Conservation (phyloP, 2,888 invertebrate genomes). For the Proisotoma minuta region DNA sequence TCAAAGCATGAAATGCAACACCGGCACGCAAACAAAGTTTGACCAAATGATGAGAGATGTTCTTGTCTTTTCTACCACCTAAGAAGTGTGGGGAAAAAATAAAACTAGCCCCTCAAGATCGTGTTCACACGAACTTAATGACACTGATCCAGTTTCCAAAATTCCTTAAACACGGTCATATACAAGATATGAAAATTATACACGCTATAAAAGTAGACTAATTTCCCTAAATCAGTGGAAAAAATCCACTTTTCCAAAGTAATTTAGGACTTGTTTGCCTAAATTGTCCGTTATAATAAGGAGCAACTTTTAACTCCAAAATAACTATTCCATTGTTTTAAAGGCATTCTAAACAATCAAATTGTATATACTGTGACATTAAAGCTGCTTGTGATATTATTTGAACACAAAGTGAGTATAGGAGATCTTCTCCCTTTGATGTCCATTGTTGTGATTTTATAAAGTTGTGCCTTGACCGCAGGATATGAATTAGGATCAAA, state of each 20-base stretch:
- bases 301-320: not conserved
- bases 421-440: not conserved
- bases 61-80: not conserved
- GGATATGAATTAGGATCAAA: slow-evolving; percentile 36
- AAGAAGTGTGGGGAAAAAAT: not conserved
- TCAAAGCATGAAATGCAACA: not conserved
- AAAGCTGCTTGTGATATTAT: not conserved
- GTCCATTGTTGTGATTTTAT: not conserved
- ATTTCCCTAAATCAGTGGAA: not conserved
- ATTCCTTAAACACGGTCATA: not conserved
- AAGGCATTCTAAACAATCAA: not conserved
- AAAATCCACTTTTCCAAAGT: not conserved
- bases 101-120: too few relatives aligned
- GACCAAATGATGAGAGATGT: not conserved
- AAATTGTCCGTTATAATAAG: not conserved
- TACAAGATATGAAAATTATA: not conserved
- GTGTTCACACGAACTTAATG: not conserved
- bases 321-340: not conserved
- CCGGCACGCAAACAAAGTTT: not conserved
- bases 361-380: not conserved
- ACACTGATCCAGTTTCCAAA: not conserved
- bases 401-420: not conserved
- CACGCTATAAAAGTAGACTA: not conserved
- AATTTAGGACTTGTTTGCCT: not conserved
- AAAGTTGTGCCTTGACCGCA: slow-evolving; percentile 6